phyloP scores from a whole-genome alignment of 2,888 invertebrate species.

The Mythimna vitellina region DNA sequence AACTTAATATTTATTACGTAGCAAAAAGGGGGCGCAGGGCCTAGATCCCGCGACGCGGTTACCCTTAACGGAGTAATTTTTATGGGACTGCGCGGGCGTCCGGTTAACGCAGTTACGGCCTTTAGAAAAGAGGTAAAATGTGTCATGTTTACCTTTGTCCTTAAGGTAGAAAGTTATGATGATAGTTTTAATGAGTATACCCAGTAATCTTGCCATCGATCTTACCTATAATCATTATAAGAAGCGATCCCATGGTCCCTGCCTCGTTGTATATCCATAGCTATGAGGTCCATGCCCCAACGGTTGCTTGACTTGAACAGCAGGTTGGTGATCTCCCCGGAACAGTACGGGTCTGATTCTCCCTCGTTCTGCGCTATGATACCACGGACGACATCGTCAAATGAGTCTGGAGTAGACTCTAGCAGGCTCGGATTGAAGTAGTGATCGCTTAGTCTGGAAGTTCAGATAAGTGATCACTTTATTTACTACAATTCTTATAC shows the following conservation, averaged over 20 bases:
- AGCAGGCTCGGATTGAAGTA: constrained; percentile 90
- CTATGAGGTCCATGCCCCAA: constrained; percentile 91
- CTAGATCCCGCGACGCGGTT: no score
- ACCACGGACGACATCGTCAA: constrained; percentile 90
- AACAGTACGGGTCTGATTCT: constrained; percentile 90
- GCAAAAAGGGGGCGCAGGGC: no score
- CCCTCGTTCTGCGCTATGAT: constrained; percentile 89
- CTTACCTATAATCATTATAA: constrained; percentile 91
- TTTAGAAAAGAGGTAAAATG: no score
- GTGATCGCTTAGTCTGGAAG: constrained; percentile 89
- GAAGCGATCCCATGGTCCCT: constrained; percentile 92
- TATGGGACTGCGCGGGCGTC: no score
- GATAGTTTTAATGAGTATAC: no score
- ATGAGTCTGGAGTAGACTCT: constrained; percentile 83
- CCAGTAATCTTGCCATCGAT: background rate
- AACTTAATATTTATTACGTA: no score
- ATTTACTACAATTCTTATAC: no score
- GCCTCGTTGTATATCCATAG: constrained; percentile 92
- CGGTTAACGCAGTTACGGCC: no score
- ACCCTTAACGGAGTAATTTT: no score
- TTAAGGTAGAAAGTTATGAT: no score
- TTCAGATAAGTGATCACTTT: no score
- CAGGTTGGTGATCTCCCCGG: constrained; percentile 87
- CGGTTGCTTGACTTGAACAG: constrained; percentile 82
- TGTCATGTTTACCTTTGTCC: no score